Percentiles rank a stretch among this genome's conserved stretches.
Evolutionary conservation across 1,140 invertebrate species (phyloP).

Genomic region (Centruroides sculpturatus): DNA sequence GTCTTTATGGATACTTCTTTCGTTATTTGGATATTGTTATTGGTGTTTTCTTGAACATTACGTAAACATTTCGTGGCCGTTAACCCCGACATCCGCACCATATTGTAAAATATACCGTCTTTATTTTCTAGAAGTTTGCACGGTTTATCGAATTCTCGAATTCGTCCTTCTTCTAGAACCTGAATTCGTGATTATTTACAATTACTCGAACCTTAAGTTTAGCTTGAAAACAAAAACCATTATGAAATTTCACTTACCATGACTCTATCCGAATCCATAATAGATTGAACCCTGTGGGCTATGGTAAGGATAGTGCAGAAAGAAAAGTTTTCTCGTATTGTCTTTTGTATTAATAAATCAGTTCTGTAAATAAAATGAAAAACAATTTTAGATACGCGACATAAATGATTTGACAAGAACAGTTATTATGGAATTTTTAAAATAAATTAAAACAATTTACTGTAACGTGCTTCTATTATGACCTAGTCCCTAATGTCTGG

Average conservation of each 20-base stretch:
- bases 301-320: constrained; percentile 68
- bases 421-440: too few species aligned
- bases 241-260: constrained; percentile 9
- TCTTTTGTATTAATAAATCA: constrained; percentile 26
- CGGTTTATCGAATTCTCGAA: constrained; percentile 50
- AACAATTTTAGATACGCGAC: too few species aligned
- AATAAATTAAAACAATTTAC: too few species aligned
- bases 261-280: constrained; percentile 21
- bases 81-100: constrained; percentile 10
- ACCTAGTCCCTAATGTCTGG: too few species aligned
- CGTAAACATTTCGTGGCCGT: constrained; percentile 1
- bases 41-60: too few species aligned
- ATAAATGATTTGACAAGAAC: too few species aligned
- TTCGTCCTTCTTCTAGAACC: constrained; percentile 19
- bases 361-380: constrained; percentile 18
- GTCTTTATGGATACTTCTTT: too few species aligned
- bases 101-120: constrained; percentile 28
- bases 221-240: too few species aligned
- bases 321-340: constrained; percentile 35
- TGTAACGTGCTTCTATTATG: too few species aligned
- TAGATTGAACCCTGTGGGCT: constrained; percentile 45
- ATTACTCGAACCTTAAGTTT: too few species aligned
- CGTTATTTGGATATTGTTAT: too few species aligned
- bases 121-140: constrained; percentile 41
- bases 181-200: neutral